Evolutionary conservation across 2,888 invertebrate genomes (phyloP), one percentile per base, ranked within the genome.

Genomic region (Cantharis rufa): DNA sequence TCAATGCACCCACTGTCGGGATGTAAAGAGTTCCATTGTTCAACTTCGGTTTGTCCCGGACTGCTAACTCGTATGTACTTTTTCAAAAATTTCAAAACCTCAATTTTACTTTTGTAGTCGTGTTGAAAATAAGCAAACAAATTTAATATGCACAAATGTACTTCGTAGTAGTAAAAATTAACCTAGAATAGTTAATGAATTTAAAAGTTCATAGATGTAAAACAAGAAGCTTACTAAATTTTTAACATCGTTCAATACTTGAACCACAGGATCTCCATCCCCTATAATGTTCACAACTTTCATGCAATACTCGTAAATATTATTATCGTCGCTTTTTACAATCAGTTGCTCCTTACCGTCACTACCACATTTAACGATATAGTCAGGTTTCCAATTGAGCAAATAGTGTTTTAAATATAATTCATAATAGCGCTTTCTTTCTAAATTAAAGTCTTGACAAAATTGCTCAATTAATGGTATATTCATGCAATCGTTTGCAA

Each of bases 91-190:
- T 75, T 61, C n/a, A 88, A 79, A 70, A 87, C 77, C 0, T 78
- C 66, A 69, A 79, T 71, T 7, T 82, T 48, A 48, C 13, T n/a
- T 9, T n/a, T n/a, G 48, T 9, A 48, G 48, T 48, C 48, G 3
- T n/a, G 9, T n/a, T 48, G 48, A n/a, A 48, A 48, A 9, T 48
- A n/a, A 48, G 48, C 1, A 48, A 48, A 48, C 48, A 48, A 84
- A 69, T 88, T 85, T 76, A 89, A 82, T 64, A 90, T 86, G 15
- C 89, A 88, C 21, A 88, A 82, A 79, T 89, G 90, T 4, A 90
- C 88, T 86, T 91, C 91, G 78, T 91, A 90, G 79, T 90, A 86
- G 82, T 91, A 91, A 79, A 88, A 89, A 82, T 90, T 90, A 0
- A 90, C 85, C 89, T 89, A 82, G 68, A 84, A 84, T 70, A 7